These are phyloP conservation scores for Myiozetetes cayanensis DNA, from an alignment of 2,113 vertebrate genomes.

Conservation along the genomic window DNA sequence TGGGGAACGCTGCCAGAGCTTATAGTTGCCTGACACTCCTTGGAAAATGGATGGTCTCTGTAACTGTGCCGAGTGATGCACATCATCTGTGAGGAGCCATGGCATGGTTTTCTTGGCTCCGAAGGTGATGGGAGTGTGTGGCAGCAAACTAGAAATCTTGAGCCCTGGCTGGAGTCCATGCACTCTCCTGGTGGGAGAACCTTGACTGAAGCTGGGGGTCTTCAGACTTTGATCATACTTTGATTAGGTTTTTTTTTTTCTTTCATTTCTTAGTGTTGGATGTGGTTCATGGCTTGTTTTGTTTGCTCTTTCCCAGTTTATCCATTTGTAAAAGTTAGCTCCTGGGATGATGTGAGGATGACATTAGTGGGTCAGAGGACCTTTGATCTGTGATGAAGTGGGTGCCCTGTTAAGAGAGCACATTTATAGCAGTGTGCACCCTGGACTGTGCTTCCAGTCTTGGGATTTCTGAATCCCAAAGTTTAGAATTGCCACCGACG, in stretches of 20 bases:
- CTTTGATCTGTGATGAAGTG: not conserved
- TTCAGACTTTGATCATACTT: not conserved
- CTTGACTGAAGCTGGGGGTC: not conserved
- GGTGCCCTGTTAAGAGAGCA: not conserved
- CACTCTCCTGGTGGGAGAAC: not conserved
- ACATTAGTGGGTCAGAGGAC: not conserved
- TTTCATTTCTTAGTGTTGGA: not conserved
- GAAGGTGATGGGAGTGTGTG: not conserved
- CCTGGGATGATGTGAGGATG: not conserved
- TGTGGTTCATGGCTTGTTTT: not conserved
- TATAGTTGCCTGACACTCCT: not conserved
- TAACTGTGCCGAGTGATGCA: not conserved
- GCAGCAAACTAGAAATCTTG: not conserved
- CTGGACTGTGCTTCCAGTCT: not conserved
- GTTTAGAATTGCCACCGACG: fast-evolving
- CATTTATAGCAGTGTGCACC: not conserved
- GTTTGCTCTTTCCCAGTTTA: not conserved
- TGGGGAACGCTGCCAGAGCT: fast-evolving
- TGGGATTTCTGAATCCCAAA: not conserved
- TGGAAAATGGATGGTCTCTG: not conserved
- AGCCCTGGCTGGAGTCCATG: not conserved
- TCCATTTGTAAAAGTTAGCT: not conserved
- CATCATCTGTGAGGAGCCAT: fast-evolving
- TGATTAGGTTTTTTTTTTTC: not conserved
- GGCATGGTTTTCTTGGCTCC: not conserved